Base-by-base conservation (phyloP, 2,113 vertebrate species). In the Menura novaehollandiae region DNA sequence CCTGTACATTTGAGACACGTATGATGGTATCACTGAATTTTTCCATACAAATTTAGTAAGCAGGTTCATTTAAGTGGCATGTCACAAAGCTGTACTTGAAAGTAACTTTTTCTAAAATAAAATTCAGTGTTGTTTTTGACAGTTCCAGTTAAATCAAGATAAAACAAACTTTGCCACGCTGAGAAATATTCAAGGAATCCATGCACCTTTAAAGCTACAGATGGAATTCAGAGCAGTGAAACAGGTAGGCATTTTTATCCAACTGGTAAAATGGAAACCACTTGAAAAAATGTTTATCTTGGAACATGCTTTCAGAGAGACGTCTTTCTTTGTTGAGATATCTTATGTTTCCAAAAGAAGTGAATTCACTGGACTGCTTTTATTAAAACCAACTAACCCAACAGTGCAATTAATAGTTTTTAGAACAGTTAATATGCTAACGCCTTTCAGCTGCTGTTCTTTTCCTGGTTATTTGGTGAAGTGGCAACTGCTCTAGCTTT, bases 151-250 rank as follows among this genome's bases (percentile, higher is more conserved):
- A 72, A 99, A 98, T 97, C 98, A 99, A 97, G 99, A 99, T 96
- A 99, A 99, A 97, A 98, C 99, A 97, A 99, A 99, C 95, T 98
- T 99, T 91, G 98, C 98, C 11, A 99, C 98, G 0, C 97, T 99
- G 96, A 98, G 99, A 95, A 99, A 99, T 95, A 99, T 99, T 96
- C 99, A 99, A 97, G 99, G 99, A 91, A 97, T 99, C 11, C 99
- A 99, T 24, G 99, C 99, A 24, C 98, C 99, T 5, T 98, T 99
- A 39, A 99, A 99, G 95, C 96, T 99, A 67, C 99, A 99, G 96
- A 99, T 99, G 99, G 99, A 99, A 95, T 99, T 99, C 97, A 99
- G 98, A 93, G 99, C 99, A 52, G 99, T 98, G 33, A 98, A 98
- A 97, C 99, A 99, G 98, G 99, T 99, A 85, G 56, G 96, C 26